Evolutionary conservation across 2,797 vertebrate genomes (phyloP).

Genomic region (Typhlichthys subterraneus): DNA sequence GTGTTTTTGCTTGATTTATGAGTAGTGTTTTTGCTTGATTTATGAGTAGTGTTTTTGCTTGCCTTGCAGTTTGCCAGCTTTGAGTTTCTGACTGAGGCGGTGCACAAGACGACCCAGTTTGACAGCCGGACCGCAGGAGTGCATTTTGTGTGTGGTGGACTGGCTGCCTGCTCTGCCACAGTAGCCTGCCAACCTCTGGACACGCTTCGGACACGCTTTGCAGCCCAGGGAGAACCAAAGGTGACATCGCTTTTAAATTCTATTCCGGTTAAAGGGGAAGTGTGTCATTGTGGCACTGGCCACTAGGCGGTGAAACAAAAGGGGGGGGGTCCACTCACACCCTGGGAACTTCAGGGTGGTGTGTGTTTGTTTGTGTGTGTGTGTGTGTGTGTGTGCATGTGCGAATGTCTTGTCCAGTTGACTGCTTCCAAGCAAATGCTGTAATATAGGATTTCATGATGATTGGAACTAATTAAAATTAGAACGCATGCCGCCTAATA

Average conservation of each 20-base stretch:
- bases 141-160: slow-evolving; percentile 90
- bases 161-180: slow-evolving; percentile 86
- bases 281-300: too few relatives aligned
- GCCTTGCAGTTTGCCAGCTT: slow-evolving; percentile 86
- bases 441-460: too few relatives aligned
- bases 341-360: too few relatives aligned
- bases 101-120: slow-evolving; percentile 75
- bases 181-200: slow-evolving; percentile 90
- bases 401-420: too few relatives aligned
- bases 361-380: too few relatives aligned
- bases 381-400: too few relatives aligned
- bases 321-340: too few relatives aligned
- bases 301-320: too few relatives aligned
- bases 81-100: slow-evolving; percentile 84
- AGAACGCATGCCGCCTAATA: too few relatives aligned
- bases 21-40: background rate
- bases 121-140: slow-evolving; percentile 72
- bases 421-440: too few relatives aligned
- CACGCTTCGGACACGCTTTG: slow-evolving; percentile 91
- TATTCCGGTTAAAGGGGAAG: background rate
- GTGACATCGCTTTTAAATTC: slow-evolving; percentile 62
- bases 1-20: background rate
- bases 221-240: slow-evolving; percentile 95
- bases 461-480: too few relatives aligned
- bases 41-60: background rate